Evolutionary conservation across 1,140 invertebrate species (phyloP), one percentile per base, ranked within the genome.

Genomic region (Schlechtendalia chinensis): DNA sequence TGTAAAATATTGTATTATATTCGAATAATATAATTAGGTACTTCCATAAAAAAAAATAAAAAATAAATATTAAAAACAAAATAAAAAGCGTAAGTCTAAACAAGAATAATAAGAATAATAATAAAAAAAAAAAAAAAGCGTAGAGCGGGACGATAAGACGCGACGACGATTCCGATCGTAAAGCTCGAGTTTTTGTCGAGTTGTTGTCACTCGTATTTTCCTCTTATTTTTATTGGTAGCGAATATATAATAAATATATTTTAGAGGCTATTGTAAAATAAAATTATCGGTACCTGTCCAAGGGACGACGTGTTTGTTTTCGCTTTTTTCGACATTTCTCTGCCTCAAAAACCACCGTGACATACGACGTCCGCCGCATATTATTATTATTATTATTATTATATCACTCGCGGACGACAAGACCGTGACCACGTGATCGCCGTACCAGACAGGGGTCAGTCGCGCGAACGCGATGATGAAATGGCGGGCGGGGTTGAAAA

Each of bases 1-100:
- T 72, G 69, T 72, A 72, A 72, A 72, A 72, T 53, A 72, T 72
- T 72, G 69, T 72, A 72, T 54, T 72, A 72, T 72, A 72, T 72
- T 72, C 69, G 17, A 71, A 54, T 54, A 72, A 54, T 53, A 71
- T 72, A 54, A 72, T 72, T 72, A 72, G 67, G 45, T 72, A 53
- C 14, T 53, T 29, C 1, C 10, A 45, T 5, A 45, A 45, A 45
- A 45, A 5, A 45, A 45, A 71, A 50, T 53, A 47, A 71, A 53
- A 24, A 53, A 27, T 27, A 27, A 53, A 71, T 71, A 53, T 53
- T 27, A 69, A 69, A 69, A 69, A 69, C n/a, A n/a, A 69, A 69
- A 69, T 47, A 47, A 69, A n/a, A 69, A 22, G 19, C 22, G n/a
- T 47, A 39, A 65, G 63, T 65, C 63, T 69, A 47, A 47, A 47